Conservation (phyloP, 2,113 vertebrate genomes). For the Perccottus glenii region DNA sequence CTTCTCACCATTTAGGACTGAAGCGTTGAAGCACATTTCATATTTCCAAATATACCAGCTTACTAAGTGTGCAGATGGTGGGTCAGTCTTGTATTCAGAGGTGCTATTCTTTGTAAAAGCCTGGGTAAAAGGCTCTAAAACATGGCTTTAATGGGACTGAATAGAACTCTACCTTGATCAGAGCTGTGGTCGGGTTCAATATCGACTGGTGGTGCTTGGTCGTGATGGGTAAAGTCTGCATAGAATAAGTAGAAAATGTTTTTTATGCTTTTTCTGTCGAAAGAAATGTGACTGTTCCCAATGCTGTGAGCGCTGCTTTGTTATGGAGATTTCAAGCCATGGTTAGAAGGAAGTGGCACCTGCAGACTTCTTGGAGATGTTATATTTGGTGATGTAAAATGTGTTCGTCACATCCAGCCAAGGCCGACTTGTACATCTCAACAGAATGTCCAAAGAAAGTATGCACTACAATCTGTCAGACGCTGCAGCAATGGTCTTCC, state of each 20-base stretch:
- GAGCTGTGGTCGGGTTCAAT: slow-evolving; percentile 5
- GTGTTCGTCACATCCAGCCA: slow-evolving; percentile 60
- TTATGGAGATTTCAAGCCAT: slow-evolving; percentile 46
- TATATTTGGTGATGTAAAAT: slow-evolving; percentile 69
- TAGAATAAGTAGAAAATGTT: slow-evolving; percentile 8
- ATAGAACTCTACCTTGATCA: background rate
- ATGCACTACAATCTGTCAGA: slow-evolving; percentile 65
- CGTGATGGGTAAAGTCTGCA: slow-evolving; percentile 12
- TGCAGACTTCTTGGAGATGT: slow-evolving; percentile 56
- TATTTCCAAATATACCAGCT: slow-evolving; percentile 34
- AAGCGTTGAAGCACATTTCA: slow-evolving; percentile 17
- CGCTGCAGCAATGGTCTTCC: slow-evolving; percentile 52
- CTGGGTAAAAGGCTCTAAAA: slow-evolving; percentile 24
- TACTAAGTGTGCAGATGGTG: slow-evolving; percentile 21
- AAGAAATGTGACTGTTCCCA: slow-evolving; percentile 14
- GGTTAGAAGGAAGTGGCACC: slow-evolving; percentile 42
- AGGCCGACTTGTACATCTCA: slow-evolving; percentile 57
- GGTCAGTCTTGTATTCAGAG: slow-evolving; percentile 21
- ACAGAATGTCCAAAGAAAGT: slow-evolving; percentile 55
- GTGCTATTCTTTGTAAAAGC: slow-evolving; percentile 28
- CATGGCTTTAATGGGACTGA: slow-evolving; percentile 33
- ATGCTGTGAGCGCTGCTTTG: slow-evolving; percentile 25
- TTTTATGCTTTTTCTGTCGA: background rate
- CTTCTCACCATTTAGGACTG: background rate
- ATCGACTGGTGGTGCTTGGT: background rate